Evolutionary conservation across 2,113 vertebrate genomes (phyloP).

Genomic region (Proteles cristata): DNA sequence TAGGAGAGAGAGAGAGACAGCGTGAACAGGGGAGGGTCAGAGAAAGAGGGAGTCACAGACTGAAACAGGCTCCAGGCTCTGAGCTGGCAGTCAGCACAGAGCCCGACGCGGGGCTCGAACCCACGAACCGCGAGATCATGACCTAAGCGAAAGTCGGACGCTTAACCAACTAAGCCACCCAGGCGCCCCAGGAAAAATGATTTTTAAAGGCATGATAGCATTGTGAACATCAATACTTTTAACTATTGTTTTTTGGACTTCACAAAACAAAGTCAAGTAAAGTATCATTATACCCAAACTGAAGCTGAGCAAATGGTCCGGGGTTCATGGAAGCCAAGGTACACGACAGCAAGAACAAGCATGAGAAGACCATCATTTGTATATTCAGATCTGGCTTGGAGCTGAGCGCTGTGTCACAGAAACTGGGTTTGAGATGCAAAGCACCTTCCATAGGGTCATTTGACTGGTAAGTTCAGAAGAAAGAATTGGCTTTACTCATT

Average conservation of each 20-base stretch:
- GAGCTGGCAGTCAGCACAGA: too few species aligned
- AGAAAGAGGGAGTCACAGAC: too few species aligned
- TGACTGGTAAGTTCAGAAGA: not conserved
- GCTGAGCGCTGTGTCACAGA: accelerated
- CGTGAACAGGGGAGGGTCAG: too few species aligned
- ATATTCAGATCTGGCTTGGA: not conserved
- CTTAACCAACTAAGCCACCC: too few species aligned
- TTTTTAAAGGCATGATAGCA: not conserved
- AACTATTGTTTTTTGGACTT: not conserved
- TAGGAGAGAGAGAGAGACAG: too few species aligned
- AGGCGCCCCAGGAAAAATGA: not conserved
- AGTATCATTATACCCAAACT: not conserved
- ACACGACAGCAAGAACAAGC: too few species aligned
- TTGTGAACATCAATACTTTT: not conserved
- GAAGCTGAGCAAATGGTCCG: not conserved
- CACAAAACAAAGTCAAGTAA: not conserved
- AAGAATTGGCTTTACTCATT: not conserved
- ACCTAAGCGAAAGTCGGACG: too few species aligned
- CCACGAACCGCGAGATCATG: too few species aligned
- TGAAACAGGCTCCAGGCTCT: too few species aligned
- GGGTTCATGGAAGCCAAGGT: not conserved
- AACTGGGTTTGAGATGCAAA: not conserved
- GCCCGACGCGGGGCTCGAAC: too few species aligned
- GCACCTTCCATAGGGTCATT: not conserved
- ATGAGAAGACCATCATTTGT: not conserved